Evolutionary conservation across 2,888 invertebrate genomes (phyloP).

Genomic region (Zygaena filipendulae): DNA sequence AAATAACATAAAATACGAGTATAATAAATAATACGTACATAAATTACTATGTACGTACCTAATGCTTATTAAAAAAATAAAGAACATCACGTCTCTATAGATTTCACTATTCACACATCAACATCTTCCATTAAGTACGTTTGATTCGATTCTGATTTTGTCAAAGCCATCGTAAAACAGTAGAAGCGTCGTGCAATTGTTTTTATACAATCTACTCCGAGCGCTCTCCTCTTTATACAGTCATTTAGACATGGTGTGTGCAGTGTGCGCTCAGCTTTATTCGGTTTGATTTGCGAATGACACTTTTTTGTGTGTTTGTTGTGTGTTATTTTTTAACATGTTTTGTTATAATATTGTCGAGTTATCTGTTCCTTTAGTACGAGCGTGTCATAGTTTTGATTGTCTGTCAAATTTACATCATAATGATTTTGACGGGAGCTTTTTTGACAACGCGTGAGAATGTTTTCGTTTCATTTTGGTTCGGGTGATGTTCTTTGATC

Average conservation of each 20-base stretch:
- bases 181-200: conserved; percentile 49
- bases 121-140: conserved; percentile 58
- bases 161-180: conserved; percentile 62
- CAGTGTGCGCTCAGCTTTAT: conserved; percentile 34
- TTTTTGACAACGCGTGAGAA: conserved; percentile 44
- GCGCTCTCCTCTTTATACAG: conserved; percentile 38
- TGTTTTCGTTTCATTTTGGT: conserved; percentile 23
- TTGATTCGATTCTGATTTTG: conserved; percentile 60
- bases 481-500: conserved; percentile 19
- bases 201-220: conserved; percentile 58
- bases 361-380: conserved; percentile 38
- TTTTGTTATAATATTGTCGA: conserved; percentile 43
- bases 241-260: conserved; percentile 46
- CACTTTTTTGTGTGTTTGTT: conserved; percentile 44
- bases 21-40: too few relatives aligned
- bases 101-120: conserved; percentile 24
- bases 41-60: too few relatives aligned
- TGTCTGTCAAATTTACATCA: conserved; percentile 61
- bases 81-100: conserved; percentile 23
- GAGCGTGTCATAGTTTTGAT: conserved; percentile 58
- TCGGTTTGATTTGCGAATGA: conserved; percentile 60
- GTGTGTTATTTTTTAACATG: conserved; percentile 30
- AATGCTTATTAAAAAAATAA: too few relatives aligned
- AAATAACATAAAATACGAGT: too few relatives aligned
- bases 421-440: conserved; percentile 31